phyloP scores from a whole-genome alignment of 30 jellyfish, hydroid and myxozoan genomes.

The Mastigias papua region DNA sequence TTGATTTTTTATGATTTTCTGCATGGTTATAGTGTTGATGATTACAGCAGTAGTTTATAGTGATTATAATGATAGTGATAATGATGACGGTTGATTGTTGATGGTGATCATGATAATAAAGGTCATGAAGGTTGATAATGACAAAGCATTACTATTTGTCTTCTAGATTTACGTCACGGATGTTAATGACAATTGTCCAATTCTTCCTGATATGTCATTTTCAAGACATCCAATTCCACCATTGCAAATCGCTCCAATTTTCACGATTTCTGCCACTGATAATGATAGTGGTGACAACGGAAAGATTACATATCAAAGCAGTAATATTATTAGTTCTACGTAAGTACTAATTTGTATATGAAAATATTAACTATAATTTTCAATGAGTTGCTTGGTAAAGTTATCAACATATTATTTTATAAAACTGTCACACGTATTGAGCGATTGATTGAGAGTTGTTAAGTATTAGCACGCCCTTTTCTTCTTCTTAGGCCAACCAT shows the following conservation, averaged over 20 bases:
- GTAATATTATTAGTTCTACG: slow-evolving; percentile 63
- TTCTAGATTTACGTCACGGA: slow-evolving; percentile 70
- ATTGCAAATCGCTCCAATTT: slow-evolving; percentile 56
- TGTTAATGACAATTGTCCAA: slow-evolving; percentile 88
- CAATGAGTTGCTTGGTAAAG: no score
- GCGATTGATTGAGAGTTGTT: background rate
- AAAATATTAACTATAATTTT: no score
- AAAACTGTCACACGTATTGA: no score
- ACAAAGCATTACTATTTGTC: background rate
- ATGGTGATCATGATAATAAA: background rate
- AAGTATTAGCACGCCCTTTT: background rate
- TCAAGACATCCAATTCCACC: slow-evolving; percentile 86
- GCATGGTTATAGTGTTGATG: no score
- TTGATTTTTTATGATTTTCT: no score
- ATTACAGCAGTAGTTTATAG: no score
- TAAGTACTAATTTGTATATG: no score
- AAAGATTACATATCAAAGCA: slow-evolving; percentile 63
- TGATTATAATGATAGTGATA: background rate
- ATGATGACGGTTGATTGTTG: no score
- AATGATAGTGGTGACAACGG: slow-evolving; percentile 87
- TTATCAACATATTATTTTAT: no score
- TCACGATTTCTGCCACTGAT: slow-evolving; percentile 76
- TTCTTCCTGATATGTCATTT: slow-evolving; percentile 46
- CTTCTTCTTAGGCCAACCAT: slow-evolving; percentile 68
- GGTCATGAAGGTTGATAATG: background rate